phyloP scores from a whole-genome alignment of 2,888 invertebrate genomes.

The Cinara cedri region DNA sequence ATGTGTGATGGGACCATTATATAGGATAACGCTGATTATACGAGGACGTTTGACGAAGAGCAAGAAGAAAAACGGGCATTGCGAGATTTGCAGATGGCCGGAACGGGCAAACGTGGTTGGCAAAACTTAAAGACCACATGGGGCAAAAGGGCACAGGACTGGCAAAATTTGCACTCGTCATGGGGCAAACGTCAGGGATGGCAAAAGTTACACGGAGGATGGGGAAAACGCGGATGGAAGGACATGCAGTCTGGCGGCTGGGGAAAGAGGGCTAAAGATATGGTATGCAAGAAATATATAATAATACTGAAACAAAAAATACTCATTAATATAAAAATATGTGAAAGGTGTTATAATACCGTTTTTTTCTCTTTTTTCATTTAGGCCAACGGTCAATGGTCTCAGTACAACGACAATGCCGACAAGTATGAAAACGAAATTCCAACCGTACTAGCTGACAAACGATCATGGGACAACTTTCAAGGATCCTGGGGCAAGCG shows the following conservation, averaged over 20 bases:
- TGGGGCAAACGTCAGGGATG: conserved; percentile 69
- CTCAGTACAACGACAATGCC: conserved; percentile 28
- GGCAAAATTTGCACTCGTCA: conserved; percentile 57
- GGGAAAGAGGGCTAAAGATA: conserved; percentile 65
- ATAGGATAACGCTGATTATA: conserved; percentile 41
- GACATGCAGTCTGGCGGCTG: conserved; percentile 67
- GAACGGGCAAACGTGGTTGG: conserved; percentile 70
- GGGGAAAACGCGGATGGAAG: conserved; percentile 67
- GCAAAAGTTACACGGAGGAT: conserved; percentile 66
- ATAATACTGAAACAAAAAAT: no score
- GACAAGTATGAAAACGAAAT: conserved; percentile 64
- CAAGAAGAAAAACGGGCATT: conserved; percentile 64
- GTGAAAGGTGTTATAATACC: no score
- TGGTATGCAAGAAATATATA: conserved; percentile 15
- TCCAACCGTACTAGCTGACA: conserved; percentile 66
- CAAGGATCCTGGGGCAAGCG: conserved; percentile 69
- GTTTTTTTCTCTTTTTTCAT: no score
- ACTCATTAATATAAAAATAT: no score
- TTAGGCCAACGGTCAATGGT: conserved; percentile 1
- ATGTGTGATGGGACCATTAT: no score
- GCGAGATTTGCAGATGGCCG: conserved; percentile 67
- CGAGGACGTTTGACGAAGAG: conserved; percentile 47
- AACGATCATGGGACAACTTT: conserved; percentile 70
- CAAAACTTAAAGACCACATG: conserved; percentile 67
- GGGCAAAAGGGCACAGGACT: conserved; percentile 66